phyloP scores from a whole-genome alignment of 2,797 vertebrate genomes.

The Falco rusticolus region DNA sequence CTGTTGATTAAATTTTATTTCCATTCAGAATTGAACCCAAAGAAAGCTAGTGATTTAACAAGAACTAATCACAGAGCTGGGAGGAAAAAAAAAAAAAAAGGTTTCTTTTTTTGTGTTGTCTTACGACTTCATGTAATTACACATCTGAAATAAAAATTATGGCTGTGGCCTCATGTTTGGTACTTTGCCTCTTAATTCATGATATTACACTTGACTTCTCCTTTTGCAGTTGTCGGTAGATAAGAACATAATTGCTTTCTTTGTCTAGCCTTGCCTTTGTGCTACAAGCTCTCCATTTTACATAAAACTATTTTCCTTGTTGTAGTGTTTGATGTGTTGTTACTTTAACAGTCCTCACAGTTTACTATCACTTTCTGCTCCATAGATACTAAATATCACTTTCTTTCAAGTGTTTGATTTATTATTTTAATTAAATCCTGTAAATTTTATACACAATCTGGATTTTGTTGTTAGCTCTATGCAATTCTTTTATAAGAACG shows the following conservation, averaged over 20 bases:
- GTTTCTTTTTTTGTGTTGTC: background rate
- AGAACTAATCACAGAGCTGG: background rate
- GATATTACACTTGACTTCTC: constrained; percentile 56
- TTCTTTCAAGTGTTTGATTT: background rate
- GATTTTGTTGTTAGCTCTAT: background rate
- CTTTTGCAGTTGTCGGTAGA: constrained; percentile 36
- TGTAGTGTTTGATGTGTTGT: background rate
- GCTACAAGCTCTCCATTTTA: background rate
- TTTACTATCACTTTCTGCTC: background rate
- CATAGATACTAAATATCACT: background rate
- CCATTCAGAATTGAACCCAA: background rate
- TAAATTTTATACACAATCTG: background rate
- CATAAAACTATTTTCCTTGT: background rate
- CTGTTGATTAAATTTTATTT: background rate
- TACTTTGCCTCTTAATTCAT: constrained; percentile 33
- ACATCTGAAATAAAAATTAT: constrained; percentile 52
- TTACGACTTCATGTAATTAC: constrained; percentile 7
- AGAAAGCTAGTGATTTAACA: background rate
- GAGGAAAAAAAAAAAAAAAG: background rate
- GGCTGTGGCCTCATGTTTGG: constrained; percentile 12
- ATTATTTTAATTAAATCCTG: background rate
- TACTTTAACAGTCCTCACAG: background rate
- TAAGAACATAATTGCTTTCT: constrained; percentile 61
- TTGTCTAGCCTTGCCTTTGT: constrained; percentile 48
- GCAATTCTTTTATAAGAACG: background rate